Evolutionary conservation across 2,113 vertebrate genomes (phyloP).

Genomic region (Cebidichthys violaceus): DNA sequence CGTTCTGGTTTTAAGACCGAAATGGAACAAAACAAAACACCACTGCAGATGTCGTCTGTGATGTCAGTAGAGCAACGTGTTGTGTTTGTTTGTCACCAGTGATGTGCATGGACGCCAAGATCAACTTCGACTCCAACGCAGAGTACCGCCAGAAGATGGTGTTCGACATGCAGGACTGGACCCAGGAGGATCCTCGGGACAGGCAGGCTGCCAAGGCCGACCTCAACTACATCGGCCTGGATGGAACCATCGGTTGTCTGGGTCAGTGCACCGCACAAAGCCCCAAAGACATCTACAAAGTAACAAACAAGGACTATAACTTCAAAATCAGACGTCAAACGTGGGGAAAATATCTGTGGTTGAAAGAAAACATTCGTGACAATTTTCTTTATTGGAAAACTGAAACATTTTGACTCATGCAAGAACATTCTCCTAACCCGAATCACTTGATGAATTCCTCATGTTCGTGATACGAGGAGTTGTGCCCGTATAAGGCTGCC

Average conservation of each 20-base stretch:
- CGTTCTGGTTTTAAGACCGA: not conserved
- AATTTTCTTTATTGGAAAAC: not conserved
- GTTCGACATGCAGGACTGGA: slow-evolving; percentile 95
- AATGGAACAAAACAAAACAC: not conserved
- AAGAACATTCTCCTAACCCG: not conserved
- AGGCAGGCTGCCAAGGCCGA: slow-evolving; percentile 91
- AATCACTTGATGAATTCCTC: not conserved
- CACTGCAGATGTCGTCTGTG: not conserved
- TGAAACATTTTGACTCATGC: not conserved
- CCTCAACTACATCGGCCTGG: slow-evolving; percentile 97
- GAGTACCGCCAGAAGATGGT: slow-evolving; percentile 94
- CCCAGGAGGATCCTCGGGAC: slow-evolving; percentile 94
- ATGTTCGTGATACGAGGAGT: no score
- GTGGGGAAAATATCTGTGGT: not conserved
- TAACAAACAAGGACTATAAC: not conserved
- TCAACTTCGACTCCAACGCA: slow-evolving; percentile 97
- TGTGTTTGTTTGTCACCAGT: slow-evolving; percentile 77
- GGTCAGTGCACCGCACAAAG: slow-evolving; percentile 77
- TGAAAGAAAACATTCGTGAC: not conserved
- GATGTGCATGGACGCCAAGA: slow-evolving; percentile 99
- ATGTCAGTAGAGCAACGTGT: not conserved
- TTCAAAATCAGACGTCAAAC: not conserved
- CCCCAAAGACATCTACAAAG: not conserved
- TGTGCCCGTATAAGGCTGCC: not conserved
- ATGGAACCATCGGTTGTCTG: slow-evolving; percentile 97